phyloP scores from a whole-genome alignment of 2,888 invertebrate species.

The Lasioglossum malachurum region DNA sequence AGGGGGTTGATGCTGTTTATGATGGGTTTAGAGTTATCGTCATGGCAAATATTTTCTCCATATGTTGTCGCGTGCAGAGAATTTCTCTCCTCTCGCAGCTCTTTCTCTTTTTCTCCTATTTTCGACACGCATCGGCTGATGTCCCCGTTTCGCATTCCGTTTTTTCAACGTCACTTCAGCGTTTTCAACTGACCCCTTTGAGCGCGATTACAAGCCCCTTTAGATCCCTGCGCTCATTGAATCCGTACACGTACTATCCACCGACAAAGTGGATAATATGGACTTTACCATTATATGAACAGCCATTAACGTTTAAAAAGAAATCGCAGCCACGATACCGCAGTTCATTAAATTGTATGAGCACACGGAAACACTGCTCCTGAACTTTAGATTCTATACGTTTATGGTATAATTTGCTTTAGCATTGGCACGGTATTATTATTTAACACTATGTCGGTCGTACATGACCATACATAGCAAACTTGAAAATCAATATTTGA shows the following conservation, averaged over 20 bases:
- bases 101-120: slow-evolving; percentile 16
- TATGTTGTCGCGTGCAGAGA: slow-evolving; percentile 48
- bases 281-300: background rate
- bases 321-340: background rate
- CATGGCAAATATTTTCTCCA: slow-evolving; percentile 61
- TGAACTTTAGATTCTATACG: no score
- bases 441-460: background rate
- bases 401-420: background rate
- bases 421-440: background rate
- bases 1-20: slow-evolving; percentile 53
- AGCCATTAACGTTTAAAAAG: background rate
- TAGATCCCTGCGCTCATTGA: background rate
- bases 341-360: background rate
- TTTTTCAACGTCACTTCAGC: slow-evolving; percentile 15
- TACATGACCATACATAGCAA: no score
- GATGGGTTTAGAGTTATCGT: slow-evolving; percentile 63
- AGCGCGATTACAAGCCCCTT: background rate
- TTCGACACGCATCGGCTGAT: background rate
- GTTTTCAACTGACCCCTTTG: slow-evolving; percentile 13
- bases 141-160: background rate
- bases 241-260: background rate
- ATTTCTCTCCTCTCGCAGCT: slow-evolving; percentile 49
- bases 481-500: no score
- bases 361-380: background rate
- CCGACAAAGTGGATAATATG: background rate